Evolutionary conservation across 2,797 vertebrate species (phyloP), one percentile per base, ranked within the genome.

Genomic region (Micropoecilia bifurca): DNA sequence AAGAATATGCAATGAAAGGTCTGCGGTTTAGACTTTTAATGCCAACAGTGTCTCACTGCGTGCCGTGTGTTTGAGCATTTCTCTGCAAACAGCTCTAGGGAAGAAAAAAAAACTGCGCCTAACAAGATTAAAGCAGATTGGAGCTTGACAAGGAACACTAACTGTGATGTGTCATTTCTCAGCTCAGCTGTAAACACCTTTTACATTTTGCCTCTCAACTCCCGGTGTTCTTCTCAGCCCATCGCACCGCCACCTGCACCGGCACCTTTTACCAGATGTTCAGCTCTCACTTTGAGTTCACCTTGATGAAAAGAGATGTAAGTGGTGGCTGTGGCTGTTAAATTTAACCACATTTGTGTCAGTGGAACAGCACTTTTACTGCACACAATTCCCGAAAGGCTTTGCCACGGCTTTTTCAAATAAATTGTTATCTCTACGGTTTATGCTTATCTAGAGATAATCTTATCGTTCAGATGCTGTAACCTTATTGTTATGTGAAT

Each of bases 101-200:
- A 77, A 55, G 2, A 28, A 55, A 53, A 14, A 57, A 14, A 57
- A 28, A 59, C 5, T 73, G 74, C 25, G 47, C 75, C 80, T 81
- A 85, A 90, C 79, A 81, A 73, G 85, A 92, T 89, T 82, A 87
- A 86, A 87, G 85, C 82, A 85, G 88, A 91, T 82, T 89, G 85
- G 73, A 87, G 85, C 76, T 78, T 83, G 86, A 84, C 80, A 89
- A 90, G 85, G 75, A 80, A 73, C 85, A 85, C 80, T 78, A 81
- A 77, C 76, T 68, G 80, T 39, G 28, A 86, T 72, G 86, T 55
- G 74, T 86, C 53, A 82, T 84, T 80, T 89, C 83, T 83, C 71
- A 33, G 22, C 79, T 87, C 71, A 72, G 80, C 87, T 82, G 76
- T 82, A 88, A 88, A 88, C 85, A 74, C 55, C 75, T 79, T 85